phyloP scores from a whole-genome alignment of 2,797 vertebrate genomes.

The Hafferia zeledoni region DNA sequence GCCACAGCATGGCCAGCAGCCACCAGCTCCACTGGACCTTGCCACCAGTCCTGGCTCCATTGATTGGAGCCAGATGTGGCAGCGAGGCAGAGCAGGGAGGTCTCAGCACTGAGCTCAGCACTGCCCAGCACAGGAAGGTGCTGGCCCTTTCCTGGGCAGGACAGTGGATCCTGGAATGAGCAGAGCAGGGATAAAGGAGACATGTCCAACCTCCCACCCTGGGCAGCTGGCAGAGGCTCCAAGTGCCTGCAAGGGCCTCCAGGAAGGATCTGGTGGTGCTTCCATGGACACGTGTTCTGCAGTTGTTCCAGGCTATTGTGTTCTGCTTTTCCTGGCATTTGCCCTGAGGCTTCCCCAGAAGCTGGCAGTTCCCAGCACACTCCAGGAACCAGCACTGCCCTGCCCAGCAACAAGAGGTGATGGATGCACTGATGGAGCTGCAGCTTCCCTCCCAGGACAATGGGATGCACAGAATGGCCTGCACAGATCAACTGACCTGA shows the following conservation, averaged over 20 bases:
- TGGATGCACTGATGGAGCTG: background rate
- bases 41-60: background rate
- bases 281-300: background rate
- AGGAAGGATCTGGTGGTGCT: constrained; percentile 20
- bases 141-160: constrained; percentile 36
- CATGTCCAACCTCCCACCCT: rapidly evolving
- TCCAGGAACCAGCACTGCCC: background rate
- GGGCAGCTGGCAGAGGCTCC: background rate
- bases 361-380: background rate
- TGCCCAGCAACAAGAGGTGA: background rate
- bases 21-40: background rate
- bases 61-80: background rate
- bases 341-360: constrained; percentile 23
- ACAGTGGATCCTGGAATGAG: background rate
- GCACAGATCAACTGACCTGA: rapidly evolving
- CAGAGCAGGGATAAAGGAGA: background rate
- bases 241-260: background rate
- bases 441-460: background rate
- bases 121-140: constrained; percentile 46
- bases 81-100: background rate
- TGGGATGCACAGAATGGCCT: background rate
- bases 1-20: background rate
- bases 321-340: constrained; percentile 23
- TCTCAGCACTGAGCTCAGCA: background rate
- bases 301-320: constrained; percentile 34